Base-by-base conservation (phyloP, 1,140 invertebrate species). In the Laupala kohalensis region DNA sequence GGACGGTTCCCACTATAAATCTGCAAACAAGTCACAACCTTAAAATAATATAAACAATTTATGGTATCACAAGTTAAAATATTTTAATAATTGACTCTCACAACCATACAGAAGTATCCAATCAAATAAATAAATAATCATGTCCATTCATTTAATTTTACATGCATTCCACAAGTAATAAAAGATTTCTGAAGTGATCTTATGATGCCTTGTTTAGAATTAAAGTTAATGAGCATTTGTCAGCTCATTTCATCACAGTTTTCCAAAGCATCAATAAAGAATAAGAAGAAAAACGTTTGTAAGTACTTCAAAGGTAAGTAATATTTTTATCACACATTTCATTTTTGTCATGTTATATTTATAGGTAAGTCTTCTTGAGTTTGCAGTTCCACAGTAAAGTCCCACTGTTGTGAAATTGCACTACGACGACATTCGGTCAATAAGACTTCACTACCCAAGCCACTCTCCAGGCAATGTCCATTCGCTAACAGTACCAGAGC, bases 351-450 rank as follows among this genome's bases (percentile, higher is more conserved):
- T 13, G 71, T 71, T 53, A 71, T 71, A 26, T 66, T 73, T 24
- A 73, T 64, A 26, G 69, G 63, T 6, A n/a, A 25, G 63, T 73
- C 64, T 25, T 71, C 69, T 19, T 74, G 73, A 67, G 73, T 71
- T 73, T 78, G 77, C 19, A 78, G 69, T 72, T 78, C 77, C 12
- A 78, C 74, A 23, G 77, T 75, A 71, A 78, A 78, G 69, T 78
- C 77, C 77, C 77, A 78, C 64, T 75, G 75, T 66, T 78, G 77
- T 4, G 76, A 76, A 67, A 71, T 72, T 4, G 74, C 74, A 25
- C 72, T 71, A 25, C 69, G 70, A 2, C 73, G 69, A 53, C 77
- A 78, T 19, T 76, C 75, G n/a, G 72, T 67, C 28, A 74, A 37
- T 26, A 70, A 28, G 9, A 73, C 66, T 64, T 74, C 74, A 25